A percentile compares a stretch with the other conserved stretches of the same genome.
Evolutionary conservation across 2,888 invertebrate species (phyloP).

Genomic region (Polyommatus icarus): DNA sequence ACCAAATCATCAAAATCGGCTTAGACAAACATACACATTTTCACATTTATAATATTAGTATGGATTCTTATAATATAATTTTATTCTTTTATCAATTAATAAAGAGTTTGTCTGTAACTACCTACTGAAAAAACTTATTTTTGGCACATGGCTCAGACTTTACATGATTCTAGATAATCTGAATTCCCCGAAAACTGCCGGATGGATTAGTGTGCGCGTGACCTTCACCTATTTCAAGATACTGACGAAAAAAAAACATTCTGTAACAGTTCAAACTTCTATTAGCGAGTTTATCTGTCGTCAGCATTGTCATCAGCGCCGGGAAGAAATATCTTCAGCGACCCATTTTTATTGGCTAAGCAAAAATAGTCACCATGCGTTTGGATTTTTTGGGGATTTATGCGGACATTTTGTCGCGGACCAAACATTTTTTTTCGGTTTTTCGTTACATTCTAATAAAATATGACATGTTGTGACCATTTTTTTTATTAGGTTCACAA

Average conservation of each 20-base stretch:
- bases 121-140: not conserved
- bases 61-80: no score
- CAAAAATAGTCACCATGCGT: not conserved
- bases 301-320: not conserved
- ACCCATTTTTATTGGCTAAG: conserved; percentile 3
- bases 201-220: not conserved
- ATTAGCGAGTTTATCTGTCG: not conserved
- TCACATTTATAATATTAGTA: no score
- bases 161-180: not conserved
- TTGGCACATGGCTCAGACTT: not conserved
- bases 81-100: no score
- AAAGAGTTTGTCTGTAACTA: not conserved
- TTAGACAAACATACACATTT: no score
- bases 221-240: conserved; percentile 33
- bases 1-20: no score
- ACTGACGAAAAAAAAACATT: conserved; percentile 5
- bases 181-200: not conserved
- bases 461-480: no score
- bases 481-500: no score
- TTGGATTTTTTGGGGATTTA: not conserved
- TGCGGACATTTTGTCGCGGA: not conserved
- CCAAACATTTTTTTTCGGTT: not conserved
- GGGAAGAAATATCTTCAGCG: not conserved
- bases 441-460: no score
- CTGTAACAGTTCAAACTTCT: conserved; percentile 15